Evolutionary conservation across 2,888 invertebrate species (phyloP), one percentile per base, ranked within the genome.

Genomic region (Lathronympha strigana): DNA sequence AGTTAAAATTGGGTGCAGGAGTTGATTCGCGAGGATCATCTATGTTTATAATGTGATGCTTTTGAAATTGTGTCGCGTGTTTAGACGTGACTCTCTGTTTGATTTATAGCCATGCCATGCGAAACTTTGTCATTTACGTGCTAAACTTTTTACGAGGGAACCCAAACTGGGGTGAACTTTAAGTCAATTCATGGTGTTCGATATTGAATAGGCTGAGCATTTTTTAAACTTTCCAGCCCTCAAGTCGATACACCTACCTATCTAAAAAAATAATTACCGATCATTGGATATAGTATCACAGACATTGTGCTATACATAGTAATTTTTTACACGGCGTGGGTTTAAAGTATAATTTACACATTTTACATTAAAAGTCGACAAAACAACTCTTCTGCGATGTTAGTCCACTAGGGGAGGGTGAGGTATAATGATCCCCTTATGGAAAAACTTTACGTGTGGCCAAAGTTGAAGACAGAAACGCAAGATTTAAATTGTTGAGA

Each of bases 61-160:
- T 58, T 57, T 40, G 43, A 64, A 64, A 58, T 58, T 51, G 40
- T 51, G 63, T 64, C 63, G 63, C 63, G 50, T 64, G 63, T 64
- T 64, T 51, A 64, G 63, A 64, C 63, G 45, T 33, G 15, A 58
- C 50, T 58, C 63, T 64, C 58, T 58, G 63, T 64, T 58, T 64
- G 63, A 64, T 64, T 64, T 64, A 64, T 64, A 51, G 58, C 58
- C 58, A 58, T 43, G 51, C 63, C 51, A 51, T 58, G 43, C 63
- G 19, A 58, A 64, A 64, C 63, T 64, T 64, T 58, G 63, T 64
- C 63, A 64, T 64, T 64, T 64, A 58, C 58, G 63, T 64, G 63
- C 63, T 51, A 51, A 63, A 64, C 51, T 64, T 64, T 64, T 64
- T 64, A 64, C 63, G 63, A 58, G 63, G 51, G 57, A 63, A 51